Percentiles rank a stretch among this genome's conserved stretches.
Conservation (phyloP, 1,140 invertebrate species). For the Drosophila kanapiae region DNA sequence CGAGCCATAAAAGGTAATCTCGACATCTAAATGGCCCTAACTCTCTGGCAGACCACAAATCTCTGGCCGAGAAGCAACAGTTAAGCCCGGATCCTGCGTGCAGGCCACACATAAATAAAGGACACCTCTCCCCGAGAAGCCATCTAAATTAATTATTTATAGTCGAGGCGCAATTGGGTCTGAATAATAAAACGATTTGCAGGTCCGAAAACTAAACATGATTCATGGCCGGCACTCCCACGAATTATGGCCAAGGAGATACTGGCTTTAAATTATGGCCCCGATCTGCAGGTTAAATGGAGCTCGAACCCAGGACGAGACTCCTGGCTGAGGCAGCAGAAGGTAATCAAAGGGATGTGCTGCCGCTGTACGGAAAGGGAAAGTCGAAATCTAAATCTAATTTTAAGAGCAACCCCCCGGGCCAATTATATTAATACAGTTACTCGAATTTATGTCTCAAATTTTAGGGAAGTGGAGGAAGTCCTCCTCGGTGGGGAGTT, state of each 20-base stretch:
- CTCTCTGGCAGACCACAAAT: slow-evolving; percentile 57
- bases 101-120: slow-evolving; percentile 61
- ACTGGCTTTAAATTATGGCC: slow-evolving; percentile 69
- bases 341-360: slow-evolving; percentile 26
- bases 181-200: slow-evolving; percentile 82
- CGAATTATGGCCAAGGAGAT: slow-evolving; percentile 62
- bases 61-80: slow-evolving; percentile 67
- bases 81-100: slow-evolving; percentile 38
- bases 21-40: slow-evolving; percentile 61
- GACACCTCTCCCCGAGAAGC: slow-evolving; percentile 34
- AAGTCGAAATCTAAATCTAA: slow-evolving; percentile 65
- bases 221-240: slow-evolving; percentile 50
- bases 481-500: background rate
- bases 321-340: slow-evolving; percentile 33
- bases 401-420: slow-evolving; percentile 71
- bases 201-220: slow-evolving; percentile 69
- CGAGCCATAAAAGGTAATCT: slow-evolving; percentile 67
- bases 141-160: slow-evolving; percentile 84
- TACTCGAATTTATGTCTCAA: slow-evolving; percentile 77
- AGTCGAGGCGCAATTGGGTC: slow-evolving; percentile 69
- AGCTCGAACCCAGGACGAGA: slow-evolving; percentile 29
- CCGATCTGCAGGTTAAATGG: slow-evolving; percentile 37
- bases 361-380: slow-evolving; percentile 1
- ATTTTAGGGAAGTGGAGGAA: slow-evolving; percentile 22
- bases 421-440: slow-evolving; percentile 83